phyloP scores from a whole-genome alignment of 2,113 vertebrate genomes.

The Emydura subglobosa region DNA sequence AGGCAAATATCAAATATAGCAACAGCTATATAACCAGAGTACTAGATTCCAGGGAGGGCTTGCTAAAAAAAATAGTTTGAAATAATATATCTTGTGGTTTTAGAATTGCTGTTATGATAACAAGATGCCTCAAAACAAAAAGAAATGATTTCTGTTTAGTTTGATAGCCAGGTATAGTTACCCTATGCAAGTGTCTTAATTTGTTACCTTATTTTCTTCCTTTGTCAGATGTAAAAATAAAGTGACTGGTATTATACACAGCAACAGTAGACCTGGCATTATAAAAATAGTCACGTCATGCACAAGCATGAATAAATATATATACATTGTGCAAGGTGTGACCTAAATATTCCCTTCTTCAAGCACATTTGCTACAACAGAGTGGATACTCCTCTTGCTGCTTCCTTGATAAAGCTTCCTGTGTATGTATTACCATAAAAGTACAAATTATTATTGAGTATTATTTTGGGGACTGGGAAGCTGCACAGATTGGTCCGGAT shows the following conservation, averaged over 20 bases:
- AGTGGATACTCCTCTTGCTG: not conserved
- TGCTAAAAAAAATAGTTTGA: not conserved
- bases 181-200: not conserved
- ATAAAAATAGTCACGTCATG: not conserved
- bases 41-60: not conserved
- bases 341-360: not conserved
- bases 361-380: not conserved
- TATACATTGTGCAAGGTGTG: not conserved
- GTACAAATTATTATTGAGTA: not conserved
- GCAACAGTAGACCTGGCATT: not conserved
- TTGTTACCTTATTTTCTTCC: not conserved
- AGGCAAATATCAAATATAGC: not conserved
- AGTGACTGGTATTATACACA: not conserved
- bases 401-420: not conserved
- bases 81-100: not conserved
- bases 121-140: not conserved
- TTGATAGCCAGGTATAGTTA: not conserved
- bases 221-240: not conserved
- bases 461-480: not conserved
- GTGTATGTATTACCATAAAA: not conserved
- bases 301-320: not conserved
- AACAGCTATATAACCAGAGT: not conserved
- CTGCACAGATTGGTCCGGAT: not conserved
- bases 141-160: not conserved
- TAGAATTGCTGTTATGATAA: not conserved